Conservation (phyloP, 2,888 invertebrate species). For the Lepidocyrtoides sp. region DNA sequence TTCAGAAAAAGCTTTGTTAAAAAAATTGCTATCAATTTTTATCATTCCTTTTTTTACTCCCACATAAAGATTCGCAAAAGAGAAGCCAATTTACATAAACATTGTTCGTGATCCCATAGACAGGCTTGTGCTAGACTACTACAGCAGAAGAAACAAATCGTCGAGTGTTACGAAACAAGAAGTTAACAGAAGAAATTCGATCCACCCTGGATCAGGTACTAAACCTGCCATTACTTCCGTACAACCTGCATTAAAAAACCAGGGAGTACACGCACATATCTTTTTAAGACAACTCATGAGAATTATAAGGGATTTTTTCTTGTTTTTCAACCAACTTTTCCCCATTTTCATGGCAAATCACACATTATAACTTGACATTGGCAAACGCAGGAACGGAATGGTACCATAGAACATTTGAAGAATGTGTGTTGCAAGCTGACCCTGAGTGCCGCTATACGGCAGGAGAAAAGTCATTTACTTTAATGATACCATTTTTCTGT, state of each 20-base stretch:
- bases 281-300: conserved; percentile 2
- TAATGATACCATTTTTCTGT: conserved; percentile 89
- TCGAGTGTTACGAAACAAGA: conserved; percentile 76
- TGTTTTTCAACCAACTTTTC: neutral
- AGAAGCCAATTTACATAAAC: conserved; percentile 89
- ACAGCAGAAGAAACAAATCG: conserved; percentile 71
- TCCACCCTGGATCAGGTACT: conserved; percentile 80
- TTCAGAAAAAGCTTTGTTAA: neutral
- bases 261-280: neutral
- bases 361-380: conserved; percentile 34
- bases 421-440: conserved; percentile 87
- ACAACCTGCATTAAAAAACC: conserved; percentile 5
- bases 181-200: conserved; percentile 79
- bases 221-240: neutral
- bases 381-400: conserved; percentile 81
- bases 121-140: conserved; percentile 84
- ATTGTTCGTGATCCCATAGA: conserved; percentile 89
- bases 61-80: conserved; percentile 80
- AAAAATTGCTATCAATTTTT: conserved; percentile 10
- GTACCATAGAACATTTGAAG: conserved; percentile 86
- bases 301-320: conserved; percentile 35
- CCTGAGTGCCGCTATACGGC: conserved; percentile 87
- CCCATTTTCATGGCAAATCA: neutral
- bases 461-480: conserved; percentile 87
- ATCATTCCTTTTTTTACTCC: conserved; percentile 10